Evolutionary conservation across 2,113 vertebrate genomes (phyloP).

Genomic region (Ondatra zibethicus): DNA sequence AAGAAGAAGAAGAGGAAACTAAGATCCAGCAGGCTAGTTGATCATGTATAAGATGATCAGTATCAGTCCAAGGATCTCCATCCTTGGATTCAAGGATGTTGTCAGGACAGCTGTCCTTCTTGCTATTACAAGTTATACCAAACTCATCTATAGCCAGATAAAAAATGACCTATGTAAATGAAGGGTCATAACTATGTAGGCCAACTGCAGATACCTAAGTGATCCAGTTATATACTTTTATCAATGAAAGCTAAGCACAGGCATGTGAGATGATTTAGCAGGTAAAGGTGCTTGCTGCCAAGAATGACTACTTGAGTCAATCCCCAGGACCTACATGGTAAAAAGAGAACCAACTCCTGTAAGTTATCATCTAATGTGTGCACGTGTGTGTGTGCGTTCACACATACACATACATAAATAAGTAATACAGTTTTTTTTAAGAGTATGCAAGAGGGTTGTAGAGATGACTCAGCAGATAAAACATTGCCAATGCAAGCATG

Average conservation of each 20-base stretch:
- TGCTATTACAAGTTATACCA: background rate
- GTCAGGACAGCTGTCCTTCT: background rate
- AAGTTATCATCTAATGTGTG: background rate
- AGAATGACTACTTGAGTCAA: background rate
- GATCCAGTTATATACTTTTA: background rate
- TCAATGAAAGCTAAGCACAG: background rate
- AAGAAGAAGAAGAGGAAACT: too few species aligned
- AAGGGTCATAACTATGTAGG: background rate
- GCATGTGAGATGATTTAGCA: background rate
- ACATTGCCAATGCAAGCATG: background rate
- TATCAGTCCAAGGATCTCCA: background rate
- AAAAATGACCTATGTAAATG: constrained; percentile 18
- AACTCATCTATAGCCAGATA: background rate
- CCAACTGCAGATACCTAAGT: constrained; percentile 21
- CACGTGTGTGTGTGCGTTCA: background rate
- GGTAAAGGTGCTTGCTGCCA: background rate
- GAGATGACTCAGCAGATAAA: background rate
- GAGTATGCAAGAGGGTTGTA: background rate
- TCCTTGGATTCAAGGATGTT: background rate
- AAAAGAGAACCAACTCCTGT: background rate
- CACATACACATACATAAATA: too few species aligned
- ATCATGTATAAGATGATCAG: background rate
- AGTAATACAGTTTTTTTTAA: background rate
- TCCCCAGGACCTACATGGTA: background rate
- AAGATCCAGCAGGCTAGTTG: background rate